Percentiles rank a stretch among this genome's conserved stretches.
Conservation (phyloP, 2,888 invertebrate species). For the Stenolophus ochropezus region DNA sequence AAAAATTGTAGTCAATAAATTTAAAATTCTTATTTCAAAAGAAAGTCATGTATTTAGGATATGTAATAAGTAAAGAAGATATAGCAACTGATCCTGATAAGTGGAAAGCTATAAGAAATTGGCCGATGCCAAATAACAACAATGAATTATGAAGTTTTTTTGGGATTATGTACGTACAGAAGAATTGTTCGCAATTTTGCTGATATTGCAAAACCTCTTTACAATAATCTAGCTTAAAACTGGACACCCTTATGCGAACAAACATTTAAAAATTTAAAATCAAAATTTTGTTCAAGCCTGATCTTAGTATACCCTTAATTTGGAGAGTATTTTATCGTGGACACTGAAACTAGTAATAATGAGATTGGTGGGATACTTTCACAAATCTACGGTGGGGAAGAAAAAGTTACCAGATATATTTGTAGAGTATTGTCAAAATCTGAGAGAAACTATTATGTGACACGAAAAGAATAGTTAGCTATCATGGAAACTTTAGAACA, state of each 20-base stretch:
- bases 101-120: not conserved
- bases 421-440: not conserved
- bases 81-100: not conserved
- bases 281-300: not conserved
- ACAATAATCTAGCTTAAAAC: not conserved
- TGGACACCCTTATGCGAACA: not conserved
- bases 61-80: not conserved
- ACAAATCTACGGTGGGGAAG: not conserved
- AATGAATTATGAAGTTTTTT: not conserved
- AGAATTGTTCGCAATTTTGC: not conserved
- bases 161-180: not conserved
- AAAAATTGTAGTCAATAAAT: constrained; percentile 62
- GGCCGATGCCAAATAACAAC: not conserved
- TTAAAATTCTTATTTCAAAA: constrained; percentile 42
- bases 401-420: not conserved
- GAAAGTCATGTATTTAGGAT: not conserved
- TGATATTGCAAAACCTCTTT: not conserved
- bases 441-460: not conserved
- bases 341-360: no score
- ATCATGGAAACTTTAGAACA: not conserved
- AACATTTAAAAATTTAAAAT: not conserved
- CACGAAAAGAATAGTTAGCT: not conserved
- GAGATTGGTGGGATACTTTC: not conserved
- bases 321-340: no score
- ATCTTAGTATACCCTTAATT: not conserved